Evolutionary conservation across 1,140 invertebrate species (phyloP).

Genomic region (Aphis craccivora): DNA sequence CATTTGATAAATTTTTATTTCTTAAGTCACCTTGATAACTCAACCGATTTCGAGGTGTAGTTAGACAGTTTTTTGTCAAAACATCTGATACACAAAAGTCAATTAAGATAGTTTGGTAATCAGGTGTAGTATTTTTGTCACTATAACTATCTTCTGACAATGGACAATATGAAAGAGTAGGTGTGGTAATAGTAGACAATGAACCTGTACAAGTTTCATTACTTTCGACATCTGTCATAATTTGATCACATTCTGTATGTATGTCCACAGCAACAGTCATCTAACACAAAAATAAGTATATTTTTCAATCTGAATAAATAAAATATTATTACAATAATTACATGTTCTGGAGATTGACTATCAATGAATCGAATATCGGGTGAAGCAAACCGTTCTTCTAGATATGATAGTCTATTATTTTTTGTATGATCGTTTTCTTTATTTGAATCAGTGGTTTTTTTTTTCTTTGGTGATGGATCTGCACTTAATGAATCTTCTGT

Average conservation of each 20-base stretch:
- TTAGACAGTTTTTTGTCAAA: not conserved
- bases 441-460: slow-evolving; percentile 60
- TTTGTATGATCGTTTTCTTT: slow-evolving; percentile 43
- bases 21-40: slow-evolving; percentile 59
- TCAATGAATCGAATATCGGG: slow-evolving; percentile 69
- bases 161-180: slow-evolving; percentile 58
- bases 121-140: slow-evolving; percentile 43
- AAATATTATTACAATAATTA: slow-evolving; percentile 4
- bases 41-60: slow-evolving; percentile 58
- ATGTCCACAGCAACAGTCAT: slow-evolving; percentile 27
- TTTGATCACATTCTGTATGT: slow-evolving; percentile 31
- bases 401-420: slow-evolving; percentile 65
- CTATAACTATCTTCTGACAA: slow-evolving; percentile 60
- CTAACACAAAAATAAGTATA: slow-evolving; percentile 9
- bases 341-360: slow-evolving; percentile 68
- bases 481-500: slow-evolving; percentile 61
- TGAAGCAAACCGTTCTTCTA: slow-evolving; percentile 67
- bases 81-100: not conserved
- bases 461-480: slow-evolving; percentile 63
- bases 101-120: not conserved
- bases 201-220: slow-evolving; percentile 47
- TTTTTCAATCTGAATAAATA: not conserved
- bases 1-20: slow-evolving; percentile 30
- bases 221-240: slow-evolving; percentile 44
- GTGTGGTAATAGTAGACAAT: slow-evolving; percentile 59